Conservation (phyloP, 1,140 invertebrate species). For the Drosophila ficusphila region DNA sequence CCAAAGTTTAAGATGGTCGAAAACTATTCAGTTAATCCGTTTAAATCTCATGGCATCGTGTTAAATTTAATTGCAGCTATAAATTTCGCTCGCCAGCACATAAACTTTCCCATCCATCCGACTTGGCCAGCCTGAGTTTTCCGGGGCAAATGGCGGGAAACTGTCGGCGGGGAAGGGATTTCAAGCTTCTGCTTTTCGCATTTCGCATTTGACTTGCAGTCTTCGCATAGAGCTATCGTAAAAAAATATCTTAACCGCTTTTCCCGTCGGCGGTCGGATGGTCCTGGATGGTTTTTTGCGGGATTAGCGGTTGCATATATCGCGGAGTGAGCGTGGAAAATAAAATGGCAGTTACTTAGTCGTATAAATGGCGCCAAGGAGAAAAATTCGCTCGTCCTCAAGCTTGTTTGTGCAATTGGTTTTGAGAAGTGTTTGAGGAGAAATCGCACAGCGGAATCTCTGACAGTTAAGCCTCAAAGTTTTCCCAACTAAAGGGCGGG, state of each 20-base stretch:
- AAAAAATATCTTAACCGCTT: conserved; percentile 76
- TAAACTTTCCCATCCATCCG: conserved; percentile 69
- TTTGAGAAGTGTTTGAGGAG: background rate
- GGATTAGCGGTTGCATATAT: conserved; percentile 65
- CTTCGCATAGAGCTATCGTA: conserved; percentile 54
- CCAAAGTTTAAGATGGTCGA: conserved; percentile 50
- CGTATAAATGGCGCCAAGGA: conserved; percentile 53
- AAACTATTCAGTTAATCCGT: conserved; percentile 78
- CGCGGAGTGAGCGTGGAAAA: conserved; percentile 53
- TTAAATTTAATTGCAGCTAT: conserved; percentile 81
- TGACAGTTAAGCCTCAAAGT: conserved; percentile 33
- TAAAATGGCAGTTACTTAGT: conserved; percentile 79
- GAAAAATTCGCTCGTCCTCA: conserved; percentile 10
- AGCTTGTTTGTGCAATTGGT: conserved; percentile 44
- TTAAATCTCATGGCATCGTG: conserved; percentile 77
- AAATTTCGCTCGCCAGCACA: conserved; percentile 64
- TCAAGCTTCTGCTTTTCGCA: conserved; percentile 58
- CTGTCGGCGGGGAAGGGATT: conserved; percentile 58
- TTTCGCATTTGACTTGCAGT: conserved; percentile 74
- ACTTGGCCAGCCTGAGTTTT: conserved; percentile 10
- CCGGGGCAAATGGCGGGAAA: conserved; percentile 48
- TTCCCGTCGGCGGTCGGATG: conserved; percentile 40
- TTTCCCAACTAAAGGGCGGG: conserved; percentile 3
- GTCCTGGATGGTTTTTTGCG: conserved; percentile 1
- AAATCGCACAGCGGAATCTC: background rate